These are phyloP conservation scores for Stichopus horrens DNA, from an alignment of 53 echinoderm and acorn worm species.

Conservation along the genomic window DNA sequence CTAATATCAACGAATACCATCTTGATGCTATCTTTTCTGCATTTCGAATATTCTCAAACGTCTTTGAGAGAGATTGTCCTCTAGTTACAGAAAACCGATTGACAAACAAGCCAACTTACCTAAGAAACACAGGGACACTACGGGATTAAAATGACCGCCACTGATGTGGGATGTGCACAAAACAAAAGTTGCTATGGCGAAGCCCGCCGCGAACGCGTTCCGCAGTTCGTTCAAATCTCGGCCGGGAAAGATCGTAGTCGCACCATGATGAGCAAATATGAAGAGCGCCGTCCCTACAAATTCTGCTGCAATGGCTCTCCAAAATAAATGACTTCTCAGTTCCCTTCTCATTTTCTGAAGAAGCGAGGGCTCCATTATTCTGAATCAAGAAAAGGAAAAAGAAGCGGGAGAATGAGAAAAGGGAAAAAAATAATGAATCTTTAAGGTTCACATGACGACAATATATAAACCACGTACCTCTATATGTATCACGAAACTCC, in stretches of 20 bases:
- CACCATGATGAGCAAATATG: conserved; percentile 66
- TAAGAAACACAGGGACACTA: conserved; percentile 59
- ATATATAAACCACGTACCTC: too few species aligned
- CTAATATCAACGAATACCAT: not conserved
- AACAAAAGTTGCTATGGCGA: conserved; percentile 80
- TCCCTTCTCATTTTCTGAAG: conserved; percentile 45
- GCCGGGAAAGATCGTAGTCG: conserved; percentile 45
- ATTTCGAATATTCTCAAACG: not conserved
- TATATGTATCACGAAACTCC: too few species aligned
- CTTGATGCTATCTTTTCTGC: not conserved
- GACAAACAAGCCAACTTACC: conserved; percentile 2
- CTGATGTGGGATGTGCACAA: conserved; percentile 85
- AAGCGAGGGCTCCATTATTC: conserved; percentile 10
- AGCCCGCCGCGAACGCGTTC: conserved; percentile 78
- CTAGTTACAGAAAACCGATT: too few species aligned
- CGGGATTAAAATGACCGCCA: conserved; percentile 87
- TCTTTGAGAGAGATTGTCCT: too few species aligned
- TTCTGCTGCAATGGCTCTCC: conserved; percentile 79
- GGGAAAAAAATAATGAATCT: too few species aligned
- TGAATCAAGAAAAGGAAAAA: not conserved
- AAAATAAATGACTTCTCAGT: conserved; percentile 55
- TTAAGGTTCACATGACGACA: too few species aligned
- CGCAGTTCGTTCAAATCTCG: conserved; percentile 31
- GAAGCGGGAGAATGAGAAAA: too few species aligned
- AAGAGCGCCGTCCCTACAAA: conserved; percentile 79